phyloP scores from a whole-genome alignment of 2,113 vertebrate genomes.

The Oostethus manadensis region DNA sequence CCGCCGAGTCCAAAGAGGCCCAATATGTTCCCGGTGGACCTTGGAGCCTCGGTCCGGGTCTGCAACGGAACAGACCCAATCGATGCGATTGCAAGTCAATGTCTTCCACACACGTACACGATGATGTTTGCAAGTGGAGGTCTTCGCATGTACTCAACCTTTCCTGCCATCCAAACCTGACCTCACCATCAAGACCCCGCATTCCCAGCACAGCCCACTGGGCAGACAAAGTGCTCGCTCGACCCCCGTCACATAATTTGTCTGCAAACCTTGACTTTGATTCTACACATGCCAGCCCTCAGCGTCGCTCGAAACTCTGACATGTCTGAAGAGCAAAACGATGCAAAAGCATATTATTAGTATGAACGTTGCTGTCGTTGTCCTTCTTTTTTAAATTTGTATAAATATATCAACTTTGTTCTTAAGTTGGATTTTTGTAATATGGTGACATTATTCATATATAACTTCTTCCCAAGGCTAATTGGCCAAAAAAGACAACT shows the following conservation, averaged over 20 bases:
- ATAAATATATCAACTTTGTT: no score
- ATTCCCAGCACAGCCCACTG: conserved; percentile 43
- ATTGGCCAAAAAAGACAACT: no score
- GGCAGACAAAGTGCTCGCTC: conserved; percentile 28
- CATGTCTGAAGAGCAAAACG: no score
- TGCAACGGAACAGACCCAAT: conserved; percentile 25
- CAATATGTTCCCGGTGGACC: conserved; percentile 49
- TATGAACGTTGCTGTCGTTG: no score
- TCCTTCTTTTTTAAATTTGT: no score
- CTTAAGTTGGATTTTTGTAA: no score
- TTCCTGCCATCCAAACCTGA: conserved; percentile 33
- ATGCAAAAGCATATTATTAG: no score
- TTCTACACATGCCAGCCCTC: not conserved
- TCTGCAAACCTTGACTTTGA: conserved; percentile 68
- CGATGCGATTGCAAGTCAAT: not conserved
- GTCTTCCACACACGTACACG: conserved; percentile 18
- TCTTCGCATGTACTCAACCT: conserved; percentile 29
- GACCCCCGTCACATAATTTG: conserved; percentile 34
- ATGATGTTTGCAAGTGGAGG: conserved; percentile 40
- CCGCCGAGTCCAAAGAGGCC: conserved; percentile 69
- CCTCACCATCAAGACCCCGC: conserved; percentile 48
- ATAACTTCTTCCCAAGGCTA: no score
- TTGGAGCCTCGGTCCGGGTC: conserved; percentile 44
- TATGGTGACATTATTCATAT: no score
- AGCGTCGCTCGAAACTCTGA: no score